These are phyloP conservation scores for Palythoa caribaeorum DNA, from an alignment of 92 coral and sea anemone genomes.

Conservation along the genomic window DNA sequence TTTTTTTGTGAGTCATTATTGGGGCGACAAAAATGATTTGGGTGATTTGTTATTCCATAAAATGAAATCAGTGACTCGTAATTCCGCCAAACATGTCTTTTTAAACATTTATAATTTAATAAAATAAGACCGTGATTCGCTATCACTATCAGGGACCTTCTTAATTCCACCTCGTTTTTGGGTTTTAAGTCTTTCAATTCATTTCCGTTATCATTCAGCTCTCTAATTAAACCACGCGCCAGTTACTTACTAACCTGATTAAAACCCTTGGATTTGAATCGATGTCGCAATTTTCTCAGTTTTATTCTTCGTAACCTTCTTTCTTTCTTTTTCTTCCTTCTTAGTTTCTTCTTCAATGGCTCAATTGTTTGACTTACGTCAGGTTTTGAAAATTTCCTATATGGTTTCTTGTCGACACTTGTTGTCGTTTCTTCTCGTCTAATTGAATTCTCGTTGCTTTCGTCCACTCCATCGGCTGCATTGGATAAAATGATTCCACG, in stretches of 20 bases:
- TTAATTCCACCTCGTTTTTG: too few species aligned
- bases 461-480: slow-evolving; percentile 7
- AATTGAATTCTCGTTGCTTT: slow-evolving; percentile 1
- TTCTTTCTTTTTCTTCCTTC: slow-evolving; percentile 13
- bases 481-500: slow-evolving; percentile 21
- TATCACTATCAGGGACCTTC: too few species aligned
- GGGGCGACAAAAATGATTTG: too few species aligned
- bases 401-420: neutral
- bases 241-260: slow-evolving; percentile 8
- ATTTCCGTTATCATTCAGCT: neutral
- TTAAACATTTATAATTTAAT: too few species aligned
- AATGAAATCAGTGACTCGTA: too few species aligned
- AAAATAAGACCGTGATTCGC: too few species aligned
- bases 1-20: too few species aligned
- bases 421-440: neutral
- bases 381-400: neutral
- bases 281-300: slow-evolving; percentile 12
- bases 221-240: neutral
- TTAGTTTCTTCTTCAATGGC: slow-evolving; percentile 11
- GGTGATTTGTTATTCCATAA: too few species aligned
- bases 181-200: neutral
- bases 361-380: neutral
- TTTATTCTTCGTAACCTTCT: neutral
- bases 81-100: too few species aligned
- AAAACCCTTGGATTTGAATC: slow-evolving; percentile 4